phyloP scores from a whole-genome alignment of 2,888 invertebrate genomes.

The Holacanthella duospinosa region DNA sequence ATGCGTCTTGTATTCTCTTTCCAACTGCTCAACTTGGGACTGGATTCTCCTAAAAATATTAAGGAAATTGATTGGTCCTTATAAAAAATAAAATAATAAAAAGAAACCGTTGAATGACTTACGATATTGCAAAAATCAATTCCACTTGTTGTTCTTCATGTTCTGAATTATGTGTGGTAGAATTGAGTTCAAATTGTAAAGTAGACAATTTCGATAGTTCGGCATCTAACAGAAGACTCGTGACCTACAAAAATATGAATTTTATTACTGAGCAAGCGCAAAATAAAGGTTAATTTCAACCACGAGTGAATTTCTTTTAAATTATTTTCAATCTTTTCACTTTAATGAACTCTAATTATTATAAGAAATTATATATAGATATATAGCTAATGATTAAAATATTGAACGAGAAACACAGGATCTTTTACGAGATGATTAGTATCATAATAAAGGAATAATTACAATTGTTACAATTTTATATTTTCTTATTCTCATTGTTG shows the following conservation, averaged over 20 bases:
- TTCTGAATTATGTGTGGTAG: slow-evolving; percentile 49
- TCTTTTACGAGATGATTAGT: no score
- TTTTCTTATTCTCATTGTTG: no score
- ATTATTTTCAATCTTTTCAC: no score
- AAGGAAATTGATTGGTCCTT: background rate
- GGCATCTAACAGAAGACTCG: slow-evolving; percentile 56
- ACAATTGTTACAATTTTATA: no score
- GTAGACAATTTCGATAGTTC: slow-evolving; percentile 56
- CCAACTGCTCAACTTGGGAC: slow-evolving; percentile 57
- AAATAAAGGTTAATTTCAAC: no score
- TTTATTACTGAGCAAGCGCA: no score
- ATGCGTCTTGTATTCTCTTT: slow-evolving; percentile 56
- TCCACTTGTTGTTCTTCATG: slow-evolving; percentile 57
- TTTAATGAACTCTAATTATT: no score
- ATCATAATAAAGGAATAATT: no score
- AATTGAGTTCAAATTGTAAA: slow-evolving; percentile 55
- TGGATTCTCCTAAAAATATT: slow-evolving; percentile 51
- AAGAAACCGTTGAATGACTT: slow-evolving; percentile 41
- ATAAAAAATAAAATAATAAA: background rate
- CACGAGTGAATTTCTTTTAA: no score
- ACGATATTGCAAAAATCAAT: slow-evolving; percentile 54
- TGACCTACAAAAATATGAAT: slow-evolving; percentile 54
- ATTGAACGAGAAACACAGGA: no score
- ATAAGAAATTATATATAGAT: no score
- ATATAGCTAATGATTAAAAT: no score